Percentiles rank a stretch among this genome's conserved stretches.
These are phyloP conservation scores for Andrena bicolor DNA, from an alignment of 2,888 invertebrate species.

Conservation along the genomic window DNA sequence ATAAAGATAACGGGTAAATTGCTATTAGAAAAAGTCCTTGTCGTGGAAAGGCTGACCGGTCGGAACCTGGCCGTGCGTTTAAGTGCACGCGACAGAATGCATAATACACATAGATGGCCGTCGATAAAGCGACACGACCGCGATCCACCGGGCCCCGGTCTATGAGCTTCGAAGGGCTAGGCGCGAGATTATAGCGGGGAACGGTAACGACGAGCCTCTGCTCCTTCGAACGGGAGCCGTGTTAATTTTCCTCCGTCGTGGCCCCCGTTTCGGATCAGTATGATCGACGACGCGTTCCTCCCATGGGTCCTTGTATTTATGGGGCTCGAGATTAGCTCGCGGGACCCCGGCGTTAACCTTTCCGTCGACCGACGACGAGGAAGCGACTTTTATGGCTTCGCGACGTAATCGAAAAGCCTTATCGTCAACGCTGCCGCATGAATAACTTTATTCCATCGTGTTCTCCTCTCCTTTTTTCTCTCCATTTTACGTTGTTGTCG, in stretches of 20 bases:
- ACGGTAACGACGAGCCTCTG: conserved; percentile 28
- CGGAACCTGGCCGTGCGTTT: conserved; percentile 60
- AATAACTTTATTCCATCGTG: conserved; percentile 52
- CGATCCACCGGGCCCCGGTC: not conserved
- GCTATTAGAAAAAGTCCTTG: conserved; percentile 50
- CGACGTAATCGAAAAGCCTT: conserved; percentile 61
- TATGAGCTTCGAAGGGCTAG: conserved; percentile 30
- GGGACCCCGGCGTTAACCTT: conserved; percentile 51
- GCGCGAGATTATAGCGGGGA: conserved; percentile 39
- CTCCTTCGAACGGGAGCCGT: conserved; percentile 45
- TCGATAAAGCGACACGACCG: conserved; percentile 48
- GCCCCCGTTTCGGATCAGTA: conserved; percentile 40
- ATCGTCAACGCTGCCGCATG: conserved; percentile 54
- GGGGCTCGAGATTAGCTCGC: conserved; percentile 61
- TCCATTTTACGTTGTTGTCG: not conserved
- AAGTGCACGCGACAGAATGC: conserved; percentile 73
- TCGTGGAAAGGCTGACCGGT: conserved; percentile 25
- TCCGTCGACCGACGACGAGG: conserved; percentile 35
- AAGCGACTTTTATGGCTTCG: conserved; percentile 57
- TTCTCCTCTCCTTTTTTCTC: not conserved
- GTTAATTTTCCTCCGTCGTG: conserved; percentile 57
- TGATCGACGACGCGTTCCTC: conserved; percentile 65
- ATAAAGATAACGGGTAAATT: conserved; percentile 51
- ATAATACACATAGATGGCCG: conserved; percentile 62
- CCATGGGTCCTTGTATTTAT: conserved; percentile 64